Percentiles rank a stretch among this genome's conserved stretches.
Conservation (phyloP, 2,888 invertebrate genomes). For the Metacarcinus magister region DNA sequence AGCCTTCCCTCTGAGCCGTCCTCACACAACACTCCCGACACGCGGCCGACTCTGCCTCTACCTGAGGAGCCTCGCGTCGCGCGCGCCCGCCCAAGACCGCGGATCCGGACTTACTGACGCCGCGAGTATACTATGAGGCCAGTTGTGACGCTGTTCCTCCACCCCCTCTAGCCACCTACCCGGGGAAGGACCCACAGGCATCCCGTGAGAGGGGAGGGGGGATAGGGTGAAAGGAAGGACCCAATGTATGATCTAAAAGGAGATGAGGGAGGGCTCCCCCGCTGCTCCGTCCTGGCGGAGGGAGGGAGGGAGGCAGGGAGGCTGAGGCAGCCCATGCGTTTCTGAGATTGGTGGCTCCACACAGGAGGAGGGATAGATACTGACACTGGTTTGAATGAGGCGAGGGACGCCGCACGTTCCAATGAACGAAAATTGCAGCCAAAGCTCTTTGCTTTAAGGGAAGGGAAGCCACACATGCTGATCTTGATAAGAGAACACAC, state of each 20-base stretch:
- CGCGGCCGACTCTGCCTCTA: constrained; percentile 49
- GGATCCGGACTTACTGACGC: constrained; percentile 74
- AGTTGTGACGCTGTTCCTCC: constrained; percentile 41
- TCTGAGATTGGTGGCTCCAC: constrained; percentile 33
- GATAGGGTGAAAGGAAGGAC: neutral
- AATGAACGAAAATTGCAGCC: neutral
- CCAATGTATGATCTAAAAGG: constrained; percentile 44
- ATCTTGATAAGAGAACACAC: neutral
- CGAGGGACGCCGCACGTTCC: neutral
- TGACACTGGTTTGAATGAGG: neutral
- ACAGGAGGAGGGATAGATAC: neutral
- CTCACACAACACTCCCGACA: constrained; percentile 33
- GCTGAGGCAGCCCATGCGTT: neutral
- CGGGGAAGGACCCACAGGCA: neutral
- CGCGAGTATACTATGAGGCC: constrained; percentile 60
- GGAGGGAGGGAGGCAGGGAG: neutral
- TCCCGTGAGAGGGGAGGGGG: neutral
- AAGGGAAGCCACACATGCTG: neutral
- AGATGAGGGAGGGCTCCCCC: neutral
- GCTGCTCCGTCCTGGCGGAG: neutral
- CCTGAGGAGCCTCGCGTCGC: constrained; percentile 62
- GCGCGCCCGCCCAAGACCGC: constrained; percentile 68
- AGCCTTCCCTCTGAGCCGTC: constrained; percentile 10
- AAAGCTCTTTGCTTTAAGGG: neutral
- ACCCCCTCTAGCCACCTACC: neutral